Evolutionary conservation across 1,140 invertebrate species (phyloP).

Genomic region (Drosophila pseudoobscura): DNA sequence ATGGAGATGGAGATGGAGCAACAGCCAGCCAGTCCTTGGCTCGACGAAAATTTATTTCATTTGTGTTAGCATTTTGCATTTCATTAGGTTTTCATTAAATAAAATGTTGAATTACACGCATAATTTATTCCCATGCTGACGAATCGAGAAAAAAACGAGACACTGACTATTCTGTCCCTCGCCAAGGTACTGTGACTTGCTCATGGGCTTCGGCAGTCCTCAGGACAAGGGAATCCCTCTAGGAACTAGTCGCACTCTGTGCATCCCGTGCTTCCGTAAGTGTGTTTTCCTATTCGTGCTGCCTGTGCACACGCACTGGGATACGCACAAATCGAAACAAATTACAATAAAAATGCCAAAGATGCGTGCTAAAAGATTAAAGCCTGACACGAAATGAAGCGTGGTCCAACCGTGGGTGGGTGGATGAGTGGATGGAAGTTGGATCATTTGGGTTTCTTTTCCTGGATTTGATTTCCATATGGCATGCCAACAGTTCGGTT

Average conservation of each 20-base stretch:
- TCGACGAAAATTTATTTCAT: slow-evolving; percentile 80
- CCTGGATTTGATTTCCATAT: slow-evolving; percentile 62
- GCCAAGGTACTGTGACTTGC: slow-evolving; percentile 36
- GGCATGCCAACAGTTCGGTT: slow-evolving; percentile 44
- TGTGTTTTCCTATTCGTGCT: slow-evolving; percentile 18
- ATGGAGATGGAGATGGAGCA: slow-evolving; percentile 32
- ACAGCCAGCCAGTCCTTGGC: slow-evolving; percentile 38
- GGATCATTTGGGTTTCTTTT: slow-evolving; percentile 1
- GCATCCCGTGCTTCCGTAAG: slow-evolving; percentile 1
- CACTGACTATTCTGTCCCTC: slow-evolving; percentile 9
- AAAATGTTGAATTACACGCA: slow-evolving; percentile 83
- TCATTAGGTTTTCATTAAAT: slow-evolving; percentile 83
- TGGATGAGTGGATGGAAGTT: slow-evolving; percentile 7
- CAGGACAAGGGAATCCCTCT: no score
- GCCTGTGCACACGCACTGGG: slow-evolving; percentile 31
- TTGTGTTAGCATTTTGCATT: slow-evolving; percentile 83
- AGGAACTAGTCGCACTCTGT: background rate
- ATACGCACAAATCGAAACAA: slow-evolving; percentile 67
- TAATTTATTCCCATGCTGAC: slow-evolving; percentile 75
- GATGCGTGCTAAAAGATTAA: slow-evolving; percentile 81
- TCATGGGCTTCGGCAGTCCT: slow-evolving; percentile 4
- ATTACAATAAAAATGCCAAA: slow-evolving; percentile 82
- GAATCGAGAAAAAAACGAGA: slow-evolving; percentile 11
- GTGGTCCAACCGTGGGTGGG: slow-evolving; percentile 27
- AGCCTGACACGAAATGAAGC: slow-evolving; percentile 76